Evolutionary conservation across 2,888 invertebrate genomes (phyloP).

Genomic region (Ephialtes manifestator): DNA sequence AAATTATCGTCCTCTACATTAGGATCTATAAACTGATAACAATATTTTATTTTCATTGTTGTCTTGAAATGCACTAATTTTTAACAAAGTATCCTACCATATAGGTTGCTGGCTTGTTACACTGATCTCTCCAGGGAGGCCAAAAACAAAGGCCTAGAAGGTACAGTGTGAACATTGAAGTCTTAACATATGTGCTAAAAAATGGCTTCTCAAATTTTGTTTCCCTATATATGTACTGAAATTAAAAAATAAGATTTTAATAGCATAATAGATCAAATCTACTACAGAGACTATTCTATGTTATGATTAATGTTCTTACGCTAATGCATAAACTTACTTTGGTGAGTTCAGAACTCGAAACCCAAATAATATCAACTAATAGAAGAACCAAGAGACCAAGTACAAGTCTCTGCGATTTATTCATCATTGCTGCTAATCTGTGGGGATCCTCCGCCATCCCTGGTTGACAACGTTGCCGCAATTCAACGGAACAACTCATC

Average conservation of each 20-base stretch:
- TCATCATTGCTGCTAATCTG: conserved; percentile 86
- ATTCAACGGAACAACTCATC: conserved; percentile 84
- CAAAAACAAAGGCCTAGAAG: conserved; percentile 95
- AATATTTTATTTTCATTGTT: conserved; percentile 37
- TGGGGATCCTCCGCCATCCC: conserved; percentile 85
- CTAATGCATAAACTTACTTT: conserved; percentile 89
- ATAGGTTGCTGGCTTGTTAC: conserved; percentile 91
- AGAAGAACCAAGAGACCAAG: conserved; percentile 95
- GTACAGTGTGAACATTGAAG: conserved; percentile 97
- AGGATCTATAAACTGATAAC: conserved; percentile 90
- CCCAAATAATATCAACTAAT: conserved; percentile 98
- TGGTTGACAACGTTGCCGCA: conserved; percentile 83
- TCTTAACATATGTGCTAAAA: conserved; percentile 98
- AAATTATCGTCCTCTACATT: conserved; percentile 93
- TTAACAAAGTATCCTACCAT: conserved; percentile 87
- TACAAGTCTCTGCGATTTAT: conserved; percentile 91
- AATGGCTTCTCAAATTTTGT: conserved; percentile 97
- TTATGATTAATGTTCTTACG: neutral
- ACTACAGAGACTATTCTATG: neutral
- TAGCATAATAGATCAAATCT: neutral
- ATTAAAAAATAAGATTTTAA: conserved; percentile 83
- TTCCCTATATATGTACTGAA: conserved; percentile 94
- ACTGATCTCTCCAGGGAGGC: conserved; percentile 96
- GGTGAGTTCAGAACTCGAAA: conserved; percentile 97
- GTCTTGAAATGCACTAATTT: neutral